These are phyloP conservation scores for Danaus plexippus DNA, from an alignment of 1,140 invertebrate species.

Conservation along the genomic window DNA sequence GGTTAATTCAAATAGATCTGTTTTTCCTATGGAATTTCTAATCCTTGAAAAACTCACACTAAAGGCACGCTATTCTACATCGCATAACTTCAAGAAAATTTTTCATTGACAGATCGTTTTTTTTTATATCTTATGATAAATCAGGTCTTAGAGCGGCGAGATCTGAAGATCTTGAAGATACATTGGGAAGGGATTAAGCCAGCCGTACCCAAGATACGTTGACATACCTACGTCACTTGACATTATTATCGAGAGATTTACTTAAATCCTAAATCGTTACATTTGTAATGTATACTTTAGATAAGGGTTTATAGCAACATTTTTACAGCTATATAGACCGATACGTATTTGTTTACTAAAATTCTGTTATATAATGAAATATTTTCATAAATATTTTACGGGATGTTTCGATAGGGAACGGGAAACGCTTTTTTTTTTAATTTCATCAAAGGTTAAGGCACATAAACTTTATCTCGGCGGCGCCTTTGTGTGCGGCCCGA, in stretches of 20 bases:
- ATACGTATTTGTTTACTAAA: too few relatives aligned
- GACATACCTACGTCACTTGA: conserved; percentile 16
- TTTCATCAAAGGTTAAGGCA: conserved; percentile 34
- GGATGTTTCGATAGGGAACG: too few relatives aligned
- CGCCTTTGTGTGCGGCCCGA: conserved; percentile 49
- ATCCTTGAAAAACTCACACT: too few relatives aligned
- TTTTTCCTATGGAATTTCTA: too few relatives aligned
- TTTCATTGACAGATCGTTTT: conserved; percentile 36
- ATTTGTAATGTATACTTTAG: too few relatives aligned
- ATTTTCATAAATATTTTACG: too few relatives aligned
- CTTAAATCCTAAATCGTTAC: conserved; percentile 24
- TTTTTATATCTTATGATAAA: conserved; percentile 35
- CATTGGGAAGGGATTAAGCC: conserved; percentile 33
- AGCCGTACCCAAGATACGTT: conserved; percentile 30
- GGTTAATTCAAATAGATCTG: too few relatives aligned
- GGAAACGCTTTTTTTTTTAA: conserved; percentile 14
- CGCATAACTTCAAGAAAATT: conserved; percentile 1
- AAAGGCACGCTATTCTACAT: too few relatives aligned
- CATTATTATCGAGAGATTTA: conserved; percentile 22
- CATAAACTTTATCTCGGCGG: conserved; percentile 39
- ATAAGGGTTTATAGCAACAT: too few relatives aligned
- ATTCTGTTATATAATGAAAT: too few relatives aligned
- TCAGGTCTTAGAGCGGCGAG: conserved; percentile 47
- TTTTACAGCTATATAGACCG: too few relatives aligned
- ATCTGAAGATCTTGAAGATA: conserved; percentile 31